phyloP scores from a whole-genome alignment of 2,888 invertebrate species.

The Stegophylla sp. region DNA sequence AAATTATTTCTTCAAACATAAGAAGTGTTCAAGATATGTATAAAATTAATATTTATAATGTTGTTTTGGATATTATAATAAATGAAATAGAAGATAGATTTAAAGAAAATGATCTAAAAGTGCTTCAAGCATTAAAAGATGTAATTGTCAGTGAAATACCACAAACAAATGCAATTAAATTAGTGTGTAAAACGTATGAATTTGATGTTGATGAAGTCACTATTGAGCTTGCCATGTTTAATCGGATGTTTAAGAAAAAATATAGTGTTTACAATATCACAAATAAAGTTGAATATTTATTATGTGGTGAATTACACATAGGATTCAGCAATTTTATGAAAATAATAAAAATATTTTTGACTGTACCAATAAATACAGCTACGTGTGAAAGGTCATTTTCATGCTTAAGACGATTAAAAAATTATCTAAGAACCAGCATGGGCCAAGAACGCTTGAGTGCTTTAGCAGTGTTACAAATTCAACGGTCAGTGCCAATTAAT shows the following conservation, averaged over 20 bases:
- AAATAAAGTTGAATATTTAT: slow-evolving; percentile 16
- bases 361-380: background rate
- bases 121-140: slow-evolving; percentile 7
- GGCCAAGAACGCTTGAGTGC: background rate
- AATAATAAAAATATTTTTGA: slow-evolving; percentile 21
- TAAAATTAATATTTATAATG: background rate
- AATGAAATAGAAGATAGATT: slow-evolving; percentile 12
- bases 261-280: background rate
- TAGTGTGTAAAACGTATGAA: background rate
- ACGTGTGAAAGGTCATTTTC: background rate
- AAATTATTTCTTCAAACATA: too few species aligned
- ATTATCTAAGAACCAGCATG: background rate
- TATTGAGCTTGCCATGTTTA: too few species aligned
- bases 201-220: background rate
- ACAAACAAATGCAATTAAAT: background rate
- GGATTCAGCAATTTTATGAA: background rate
- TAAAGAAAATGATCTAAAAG: background rate
- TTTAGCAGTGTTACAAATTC: background rate
- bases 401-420: slow-evolving; percentile 4
- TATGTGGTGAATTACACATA: background rate
- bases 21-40: background rate
- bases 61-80: slow-evolving; percentile 6
- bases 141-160: background rate
- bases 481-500: too few species aligned
- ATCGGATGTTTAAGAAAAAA: background rate